A percentile compares a stretch with the other conserved stretches of the same genome.
Evolutionary conservation across 2,888 invertebrate genomes (phyloP).

Genomic region (Timema podura): DNA sequence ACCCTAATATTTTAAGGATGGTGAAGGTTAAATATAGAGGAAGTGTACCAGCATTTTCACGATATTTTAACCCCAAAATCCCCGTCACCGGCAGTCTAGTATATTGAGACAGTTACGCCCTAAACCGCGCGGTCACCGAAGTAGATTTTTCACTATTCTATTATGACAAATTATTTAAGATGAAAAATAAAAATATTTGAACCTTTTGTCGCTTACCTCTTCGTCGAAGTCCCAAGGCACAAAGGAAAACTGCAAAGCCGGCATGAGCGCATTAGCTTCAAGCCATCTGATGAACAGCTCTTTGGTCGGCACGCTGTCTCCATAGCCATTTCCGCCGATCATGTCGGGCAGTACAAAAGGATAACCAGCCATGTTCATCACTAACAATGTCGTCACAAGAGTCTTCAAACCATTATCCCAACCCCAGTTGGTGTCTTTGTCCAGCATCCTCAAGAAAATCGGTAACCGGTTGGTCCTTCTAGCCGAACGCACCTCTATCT

Average conservation of each 20-base stretch:
- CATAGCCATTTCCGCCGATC: conserved; percentile 65
- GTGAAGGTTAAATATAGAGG: too few relatives aligned
- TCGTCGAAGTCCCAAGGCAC: conserved; percentile 74
- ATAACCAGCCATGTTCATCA: conserved; percentile 61
- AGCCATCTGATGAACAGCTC: conserved; percentile 75
- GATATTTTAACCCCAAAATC: too few relatives aligned
- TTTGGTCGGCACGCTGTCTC: conserved; percentile 53
- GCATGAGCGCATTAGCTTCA: conserved; percentile 72
- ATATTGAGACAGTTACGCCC: too few relatives aligned
- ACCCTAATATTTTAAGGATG: too few relatives aligned
- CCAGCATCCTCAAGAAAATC: conserved; percentile 71
- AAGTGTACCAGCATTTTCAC: too few relatives aligned
- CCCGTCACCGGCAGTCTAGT: too few relatives aligned
- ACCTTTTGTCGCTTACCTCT: conserved; percentile 41
- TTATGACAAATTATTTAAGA: too few relatives aligned
- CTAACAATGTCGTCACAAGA: conserved; percentile 66
- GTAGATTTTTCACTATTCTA: too few relatives aligned
- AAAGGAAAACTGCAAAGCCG: conserved; percentile 73
- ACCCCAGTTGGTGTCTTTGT: conserved; percentile 63
- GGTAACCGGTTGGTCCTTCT: conserved; percentile 65
- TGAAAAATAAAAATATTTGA: too few relatives aligned
- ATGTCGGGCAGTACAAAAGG: conserved; percentile 77
- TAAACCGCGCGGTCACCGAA: too few relatives aligned
- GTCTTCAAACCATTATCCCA: conserved; percentile 58
- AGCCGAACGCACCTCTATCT: conserved; percentile 69